Evolutionary conservation across 2,888 invertebrate genomes (phyloP), one percentile per base, ranked within the genome.

Genomic region (Rotaria sp.): DNA sequence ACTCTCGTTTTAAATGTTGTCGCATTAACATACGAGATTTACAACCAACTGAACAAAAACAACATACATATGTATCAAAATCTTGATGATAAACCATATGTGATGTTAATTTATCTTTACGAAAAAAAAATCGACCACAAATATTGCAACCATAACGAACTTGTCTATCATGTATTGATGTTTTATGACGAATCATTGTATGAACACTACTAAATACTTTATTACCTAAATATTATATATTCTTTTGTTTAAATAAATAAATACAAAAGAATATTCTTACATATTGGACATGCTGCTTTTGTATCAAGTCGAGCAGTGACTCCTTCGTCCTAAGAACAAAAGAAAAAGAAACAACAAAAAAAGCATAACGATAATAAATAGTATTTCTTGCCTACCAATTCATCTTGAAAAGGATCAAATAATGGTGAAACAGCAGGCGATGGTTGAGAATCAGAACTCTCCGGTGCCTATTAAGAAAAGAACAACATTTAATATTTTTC

Each of bases 41-140:
- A n/a, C 80, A 80, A 80, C 80, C 80, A 41, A 80, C 41, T 15
- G 80, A n/a, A 45, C 80, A 80, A 80, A 41, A 80, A 45, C 80
- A 80, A 45, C 80, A 80, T 24, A 80, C 80, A 80, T 80, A 80
- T n/a, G 80, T 45, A 45, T 80, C 80, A 45, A 45, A 80, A 80
- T 80, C 80, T 80, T 80, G 80, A 80, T 80, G 80, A 45, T 80
- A 80, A 45, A 80, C 80, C 80, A 80, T 80, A 26, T 80, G 80
- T 45, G 80, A 80, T 13, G 80, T 80, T 80, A 80, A 45, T 45
- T 80, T 80, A 80, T 80, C 80, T 80, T 80, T 80, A n/a, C 80
- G 41, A 45, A 45, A 80, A 45, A 80, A 80, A n/a, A 80, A 80
- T n/a, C 80, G 41, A 26, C 80, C 80, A 80, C 80, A 80, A n/a